These are phyloP conservation scores for Chaetura pelagica DNA, from an alignment of 2,113 vertebrate species.

Conservation along the genomic window DNA sequence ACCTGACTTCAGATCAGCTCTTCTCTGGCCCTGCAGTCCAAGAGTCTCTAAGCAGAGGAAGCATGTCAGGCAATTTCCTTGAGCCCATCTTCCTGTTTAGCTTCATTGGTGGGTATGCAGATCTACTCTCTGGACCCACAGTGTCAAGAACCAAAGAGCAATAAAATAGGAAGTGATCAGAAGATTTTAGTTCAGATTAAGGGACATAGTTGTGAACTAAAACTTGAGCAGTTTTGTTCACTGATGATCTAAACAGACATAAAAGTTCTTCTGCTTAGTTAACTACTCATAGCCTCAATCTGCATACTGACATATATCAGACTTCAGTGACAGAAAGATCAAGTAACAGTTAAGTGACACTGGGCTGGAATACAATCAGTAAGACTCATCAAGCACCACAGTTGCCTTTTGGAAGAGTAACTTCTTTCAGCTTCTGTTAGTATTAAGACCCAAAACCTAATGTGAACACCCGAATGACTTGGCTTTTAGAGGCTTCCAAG, in stretches of 20 bases:
- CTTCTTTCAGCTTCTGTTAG: neutral
- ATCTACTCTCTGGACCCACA: neutral
- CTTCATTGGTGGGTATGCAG: neutral
- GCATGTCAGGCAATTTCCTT: neutral
- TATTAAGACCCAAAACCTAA: neutral
- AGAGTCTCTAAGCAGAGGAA: neutral
- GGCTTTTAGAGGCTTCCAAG: neutral
- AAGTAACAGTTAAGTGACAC: fast-evolving
- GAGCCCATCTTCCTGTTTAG: neutral
- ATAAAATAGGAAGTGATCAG: neutral
- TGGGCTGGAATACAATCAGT: neutral
- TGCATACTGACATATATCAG: neutral
- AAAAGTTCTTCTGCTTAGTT: neutral
- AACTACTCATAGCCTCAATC: neutral
- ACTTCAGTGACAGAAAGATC: neutral
- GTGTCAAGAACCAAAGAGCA: neutral
- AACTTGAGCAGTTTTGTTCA: neutral
- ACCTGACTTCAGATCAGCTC: neutral
- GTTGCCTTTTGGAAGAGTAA: neutral
- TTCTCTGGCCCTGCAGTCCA: neutral
- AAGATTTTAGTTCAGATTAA: neutral
- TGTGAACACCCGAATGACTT: neutral
- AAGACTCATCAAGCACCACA: neutral
- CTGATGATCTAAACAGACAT: neutral
- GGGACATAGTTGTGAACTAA: neutral